Conservation (phyloP, 1,140 invertebrate genomes). For the Cotesia glomerata region DNA sequence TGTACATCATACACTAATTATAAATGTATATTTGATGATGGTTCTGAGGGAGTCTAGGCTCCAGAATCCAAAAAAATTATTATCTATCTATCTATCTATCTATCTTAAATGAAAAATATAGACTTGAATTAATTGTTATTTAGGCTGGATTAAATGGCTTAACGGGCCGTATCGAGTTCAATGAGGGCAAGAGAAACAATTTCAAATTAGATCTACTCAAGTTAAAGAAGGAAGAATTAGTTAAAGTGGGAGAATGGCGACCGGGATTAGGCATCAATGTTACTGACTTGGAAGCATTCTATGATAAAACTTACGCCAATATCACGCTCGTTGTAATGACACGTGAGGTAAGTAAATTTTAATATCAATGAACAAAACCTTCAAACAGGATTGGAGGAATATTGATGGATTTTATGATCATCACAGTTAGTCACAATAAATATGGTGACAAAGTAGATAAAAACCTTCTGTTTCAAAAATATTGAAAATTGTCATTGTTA, state of each 20-base stretch:
- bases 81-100: too few relatives aligned
- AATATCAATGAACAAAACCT: background rate
- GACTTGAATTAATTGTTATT: constrained; percentile 36
- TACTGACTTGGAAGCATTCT: constrained; percentile 85
- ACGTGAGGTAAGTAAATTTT: constrained; percentile 71
- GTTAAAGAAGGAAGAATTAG: constrained; percentile 76
- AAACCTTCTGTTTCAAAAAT: too few relatives aligned
- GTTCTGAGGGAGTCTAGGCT: too few relatives aligned
- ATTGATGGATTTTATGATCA: too few relatives aligned
- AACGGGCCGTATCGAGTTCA: constrained; percentile 88
- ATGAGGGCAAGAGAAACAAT: constrained; percentile 80
- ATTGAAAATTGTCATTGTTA: too few relatives aligned
- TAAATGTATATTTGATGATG: too few relatives aligned
- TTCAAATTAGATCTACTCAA: constrained; percentile 88
- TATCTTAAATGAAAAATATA: constrained; percentile 16
- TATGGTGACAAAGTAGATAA: too few relatives aligned
- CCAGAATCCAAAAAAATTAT: too few relatives aligned
- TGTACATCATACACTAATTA: too few relatives aligned
- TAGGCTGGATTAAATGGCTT: constrained; percentile 82
- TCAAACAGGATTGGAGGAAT: too few relatives aligned
- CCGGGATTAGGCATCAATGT: constrained; percentile 77
- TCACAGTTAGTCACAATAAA: too few relatives aligned
- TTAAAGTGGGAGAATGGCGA: constrained; percentile 85
- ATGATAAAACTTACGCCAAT: constrained; percentile 80
- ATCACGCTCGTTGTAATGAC: constrained; percentile 90